Percentiles rank a stretch among this genome's conserved stretches.
Evolutionary conservation across 2,797 vertebrate species (phyloP).

Genomic region (Sciurus carolinensis): DNA sequence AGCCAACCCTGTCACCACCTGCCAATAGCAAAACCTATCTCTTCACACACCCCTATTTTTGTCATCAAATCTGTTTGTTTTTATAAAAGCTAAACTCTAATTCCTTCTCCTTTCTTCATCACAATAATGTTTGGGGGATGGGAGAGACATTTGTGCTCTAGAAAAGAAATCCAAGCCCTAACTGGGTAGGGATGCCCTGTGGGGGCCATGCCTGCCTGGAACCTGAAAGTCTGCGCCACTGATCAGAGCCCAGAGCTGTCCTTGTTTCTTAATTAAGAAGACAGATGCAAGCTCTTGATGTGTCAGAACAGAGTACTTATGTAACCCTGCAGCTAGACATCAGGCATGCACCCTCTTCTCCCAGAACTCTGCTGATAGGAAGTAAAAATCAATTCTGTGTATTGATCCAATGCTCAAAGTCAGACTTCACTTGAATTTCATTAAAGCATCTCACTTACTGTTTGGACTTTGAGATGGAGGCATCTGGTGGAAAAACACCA

Average conservation of each 20-base stretch:
- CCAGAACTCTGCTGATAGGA: too few species aligned
- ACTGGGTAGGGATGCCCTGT: neutral
- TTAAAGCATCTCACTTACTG: neutral
- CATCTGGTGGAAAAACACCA: neutral
- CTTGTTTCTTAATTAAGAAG: neutral
- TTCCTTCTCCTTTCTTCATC: neutral
- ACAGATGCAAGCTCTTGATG: too few species aligned
- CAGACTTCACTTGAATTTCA: too few species aligned
- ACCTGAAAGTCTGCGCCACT: neutral
- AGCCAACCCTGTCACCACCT: neutral
- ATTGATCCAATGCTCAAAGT: too few species aligned
- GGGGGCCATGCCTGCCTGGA: neutral
- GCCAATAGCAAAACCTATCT: neutral
- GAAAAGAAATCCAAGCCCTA: neutral
- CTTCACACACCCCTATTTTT: neutral
- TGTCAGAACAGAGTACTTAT: too few species aligned
- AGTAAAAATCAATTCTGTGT: too few species aligned
- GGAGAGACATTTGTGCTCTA: neutral
- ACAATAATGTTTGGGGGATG: neutral
- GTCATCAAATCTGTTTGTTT: neutral
- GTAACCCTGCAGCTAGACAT: too few species aligned
- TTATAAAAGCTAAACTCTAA: constrained; percentile 14
- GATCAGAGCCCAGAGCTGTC: neutral
- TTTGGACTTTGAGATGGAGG: neutral
- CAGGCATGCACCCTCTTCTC: too few species aligned